Conservation (phyloP, 2,888 invertebrate genomes). For the Diadegma fenestrale region DNA sequence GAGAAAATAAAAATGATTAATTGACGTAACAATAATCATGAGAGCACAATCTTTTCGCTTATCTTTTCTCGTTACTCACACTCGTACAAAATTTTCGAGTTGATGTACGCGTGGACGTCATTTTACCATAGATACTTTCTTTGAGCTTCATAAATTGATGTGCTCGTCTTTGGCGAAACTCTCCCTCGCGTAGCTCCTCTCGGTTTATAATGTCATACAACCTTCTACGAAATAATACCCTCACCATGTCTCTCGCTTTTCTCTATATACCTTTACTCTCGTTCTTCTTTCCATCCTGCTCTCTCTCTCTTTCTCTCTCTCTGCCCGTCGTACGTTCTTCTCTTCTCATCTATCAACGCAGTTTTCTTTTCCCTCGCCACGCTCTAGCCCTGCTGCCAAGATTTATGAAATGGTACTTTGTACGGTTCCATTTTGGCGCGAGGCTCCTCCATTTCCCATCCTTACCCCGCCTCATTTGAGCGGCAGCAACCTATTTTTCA, state of each 20-base stretch:
- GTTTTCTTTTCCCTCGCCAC: constrained; percentile 77
- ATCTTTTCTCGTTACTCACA: constrained; percentile 32
- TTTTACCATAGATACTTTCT: constrained; percentile 39
- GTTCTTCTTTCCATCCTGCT: constrained; percentile 34
- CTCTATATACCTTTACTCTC: constrained; percentile 59
- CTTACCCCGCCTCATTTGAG: constrained; percentile 45
- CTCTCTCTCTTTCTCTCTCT: constrained; percentile 58
- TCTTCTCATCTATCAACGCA: constrained; percentile 80
- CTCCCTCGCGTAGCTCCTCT: constrained; percentile 59
- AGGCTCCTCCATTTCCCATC: constrained; percentile 43
- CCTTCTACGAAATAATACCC: constrained; percentile 76
- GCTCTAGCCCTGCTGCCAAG: constrained; percentile 75
- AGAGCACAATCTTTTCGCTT: constrained; percentile 8
- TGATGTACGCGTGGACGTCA: constrained; percentile 45
- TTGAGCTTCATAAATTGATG: constrained; percentile 49
- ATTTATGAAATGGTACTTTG: constrained; percentile 82
- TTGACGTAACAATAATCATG: constrained; percentile 15
- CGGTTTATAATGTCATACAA: constrained; percentile 79
- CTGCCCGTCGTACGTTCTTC: constrained; percentile 61
- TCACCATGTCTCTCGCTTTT: constrained; percentile 66
- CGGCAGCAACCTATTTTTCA: constrained; percentile 68
- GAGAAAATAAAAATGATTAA: constrained; percentile 35
- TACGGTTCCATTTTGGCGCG: constrained; percentile 80
- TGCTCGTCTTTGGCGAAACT: constrained; percentile 27
- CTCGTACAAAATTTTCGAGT: constrained; percentile 42